Base-by-base conservation (phyloP, 2,888 invertebrate species). In the Syrphus vitripennis region DNA sequence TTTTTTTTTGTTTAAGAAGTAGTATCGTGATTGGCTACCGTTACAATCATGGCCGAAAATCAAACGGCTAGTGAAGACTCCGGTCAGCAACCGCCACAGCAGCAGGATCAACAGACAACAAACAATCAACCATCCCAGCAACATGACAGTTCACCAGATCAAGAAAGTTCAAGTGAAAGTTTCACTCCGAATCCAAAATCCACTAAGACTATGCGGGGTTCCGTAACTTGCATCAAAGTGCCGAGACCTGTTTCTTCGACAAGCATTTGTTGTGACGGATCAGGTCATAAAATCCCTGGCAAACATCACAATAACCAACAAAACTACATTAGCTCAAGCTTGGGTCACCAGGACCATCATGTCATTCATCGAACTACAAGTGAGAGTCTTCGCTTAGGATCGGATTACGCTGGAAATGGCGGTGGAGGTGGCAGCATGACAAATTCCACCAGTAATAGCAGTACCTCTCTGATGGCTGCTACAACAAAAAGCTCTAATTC, bases 351-450 rank as follows among this genome's bases (percentile, higher is more conserved):
- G 31, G 89, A 89, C 87, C 87, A 88, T 31, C 61, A 89, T 77
- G 94, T 94, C 91, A 94, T 95, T 91, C 95, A 95, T 92, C 94
- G 95, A 92, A 95, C 95, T 89, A 95, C 95, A 90, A 95, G 95
- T 93, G 95, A 95, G 93, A 95, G 95, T 93, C 93, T 95, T 92
- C 94, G 95, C 88, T 93, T 95, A 67, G 80, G 75, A n/a, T 86
- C 80, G 65, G 88, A 67, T 83, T 81, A 70, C 81, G 72, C 59
- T 45, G 77, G 71, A 16, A 53, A n/a, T n/a, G n/a, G 61, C 19
- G 53, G 74, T 4, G 65, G 48, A 26, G 65, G 75, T 34, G 75
- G 77, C n/a, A 81, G 37, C 72, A 83, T 90, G 45, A 89, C 90
- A 50, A 89, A 89, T 87, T 88, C 89, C 55, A 90, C 89, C 75